A percentile compares a stretch with the other conserved stretches of the same genome.
Evolutionary conservation across 2,113 vertebrate genomes (phyloP).

Genomic region (Tychaedon coryphoeus): DNA sequence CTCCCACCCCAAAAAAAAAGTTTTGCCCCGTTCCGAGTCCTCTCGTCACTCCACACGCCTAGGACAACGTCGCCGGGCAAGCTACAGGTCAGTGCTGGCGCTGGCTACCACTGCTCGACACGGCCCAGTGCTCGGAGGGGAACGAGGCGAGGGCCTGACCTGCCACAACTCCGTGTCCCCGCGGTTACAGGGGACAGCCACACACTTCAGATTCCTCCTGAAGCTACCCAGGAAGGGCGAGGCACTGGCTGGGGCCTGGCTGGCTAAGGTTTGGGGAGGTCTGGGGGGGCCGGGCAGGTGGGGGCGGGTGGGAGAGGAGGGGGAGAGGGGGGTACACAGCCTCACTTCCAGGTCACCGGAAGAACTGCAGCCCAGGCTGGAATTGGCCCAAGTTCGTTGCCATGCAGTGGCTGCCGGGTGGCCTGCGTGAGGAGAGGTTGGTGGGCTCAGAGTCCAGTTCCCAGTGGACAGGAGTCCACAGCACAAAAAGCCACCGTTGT

Average conservation of each 20-base stretch:
- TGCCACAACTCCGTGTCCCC: constrained; percentile 1
- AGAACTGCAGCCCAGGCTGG: constrained; percentile 61
- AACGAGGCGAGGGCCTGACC: constrained; percentile 21
- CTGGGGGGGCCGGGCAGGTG: too few relatives aligned
- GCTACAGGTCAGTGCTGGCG: constrained; percentile 4
- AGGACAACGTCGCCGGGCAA: background rate
- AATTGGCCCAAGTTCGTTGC: constrained; percentile 67
- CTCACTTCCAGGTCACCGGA: constrained; percentile 55
- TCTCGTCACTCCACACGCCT: constrained; percentile 46
- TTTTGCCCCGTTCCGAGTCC: too few relatives aligned
- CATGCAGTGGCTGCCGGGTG: constrained; percentile 73
- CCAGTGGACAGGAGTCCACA: constrained; percentile 81
- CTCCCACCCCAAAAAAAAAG: too few relatives aligned
- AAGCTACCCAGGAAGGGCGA: constrained; percentile 41
- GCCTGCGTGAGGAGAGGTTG: constrained; percentile 76
- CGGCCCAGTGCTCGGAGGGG: background rate
- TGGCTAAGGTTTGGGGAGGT: constrained; percentile 58
- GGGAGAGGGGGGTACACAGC: constrained; percentile 44
- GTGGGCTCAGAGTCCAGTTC: constrained; percentile 78
- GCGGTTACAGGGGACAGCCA: background rate
- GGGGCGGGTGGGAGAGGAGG: too few relatives aligned
- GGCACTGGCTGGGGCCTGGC: constrained; percentile 30
- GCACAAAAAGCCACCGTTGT: constrained; percentile 76
- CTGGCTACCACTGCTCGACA: constrained; percentile 23
- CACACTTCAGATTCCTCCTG: constrained; percentile 19